Base-by-base conservation (phyloP, 2,888 invertebrate genomes). In the Protophormia terraenovae region DNA sequence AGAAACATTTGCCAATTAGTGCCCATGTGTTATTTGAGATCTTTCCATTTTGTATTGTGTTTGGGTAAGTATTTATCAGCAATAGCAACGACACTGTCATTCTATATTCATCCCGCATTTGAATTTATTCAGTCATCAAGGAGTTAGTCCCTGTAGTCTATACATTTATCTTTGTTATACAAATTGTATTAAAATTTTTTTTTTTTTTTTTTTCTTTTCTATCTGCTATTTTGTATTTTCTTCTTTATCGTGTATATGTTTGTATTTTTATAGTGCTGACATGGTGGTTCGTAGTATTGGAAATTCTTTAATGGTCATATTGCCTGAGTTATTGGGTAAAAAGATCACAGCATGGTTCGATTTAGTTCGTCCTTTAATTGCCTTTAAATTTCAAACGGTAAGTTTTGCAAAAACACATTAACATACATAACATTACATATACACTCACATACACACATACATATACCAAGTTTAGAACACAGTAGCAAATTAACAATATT, bases 1-100 rank as follows among this genome's bases (percentile, higher is more conserved):
- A 97, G 91, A 97, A 97, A 91, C 97, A 97, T 92, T 93, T 98
- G 88, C 97, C 98, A 7, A 97, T 98, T 88, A 96, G 96, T 90
- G 97, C 97, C 0, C 96, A 97, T 10, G 96, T 98, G 29, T 94
- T 99, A 60, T 98, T 99, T 90, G 98, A 99, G 92, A 97, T 99
- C 90, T 99, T 99, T 92, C 99, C 99, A 1, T 99, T 99, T 94
- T 98, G 98, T 93, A 97, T 99, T 88, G 98, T 98, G 53, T 99
- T 99, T 93, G 97, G 97, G 96, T 97, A 93, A 94, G 95, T 94
- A 24, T 10, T 3, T 22, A 22, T 5, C 58, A 4, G 24, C 3
- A 47, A 4, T 0, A 32, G 5, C 27, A 64, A 1, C 32, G 10
- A 53, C 75, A 76, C 41, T 50, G 22, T 35, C 81, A 60, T 72